Conservation (phyloP, 2,113 vertebrate genomes). For the Pollachius pollachius region DNA sequence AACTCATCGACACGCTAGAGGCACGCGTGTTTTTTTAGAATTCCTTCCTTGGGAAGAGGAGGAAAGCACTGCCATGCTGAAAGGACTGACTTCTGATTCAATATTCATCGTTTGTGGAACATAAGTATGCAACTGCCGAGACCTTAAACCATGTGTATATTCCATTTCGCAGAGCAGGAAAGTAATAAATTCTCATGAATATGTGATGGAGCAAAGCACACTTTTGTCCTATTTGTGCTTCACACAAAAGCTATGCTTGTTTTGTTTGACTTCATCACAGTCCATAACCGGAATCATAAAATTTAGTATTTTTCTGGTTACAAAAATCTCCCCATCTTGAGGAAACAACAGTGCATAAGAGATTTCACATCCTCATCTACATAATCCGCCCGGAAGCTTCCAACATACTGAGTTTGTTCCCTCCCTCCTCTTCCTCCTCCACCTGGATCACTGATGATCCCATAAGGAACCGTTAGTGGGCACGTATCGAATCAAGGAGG, state of each 20-base stretch:
- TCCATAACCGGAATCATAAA: constrained; percentile 30
- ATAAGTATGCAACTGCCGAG: constrained; percentile 28
- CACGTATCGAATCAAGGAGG: constrained; percentile 37
- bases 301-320: constrained; percentile 36
- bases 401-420: neutral
- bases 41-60: constrained; percentile 7
- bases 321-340: constrained; percentile 8
- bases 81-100: constrained; percentile 25
- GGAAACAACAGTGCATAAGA: constrained; percentile 20
- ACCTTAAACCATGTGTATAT: constrained; percentile 27
- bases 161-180: constrained; percentile 36
- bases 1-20: neutral
- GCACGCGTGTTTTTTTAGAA: neutral
- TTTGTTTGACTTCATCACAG: constrained; percentile 51
- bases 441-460: constrained; percentile 36
- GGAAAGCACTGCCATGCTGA: constrained; percentile 19
- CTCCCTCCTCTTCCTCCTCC: neutral
- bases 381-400: constrained; percentile 44
- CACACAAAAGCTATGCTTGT: constrained; percentile 31
- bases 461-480: constrained; percentile 17
- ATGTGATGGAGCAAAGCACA: constrained; percentile 49
- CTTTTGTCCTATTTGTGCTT: constrained; percentile 43
- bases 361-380: constrained; percentile 40
- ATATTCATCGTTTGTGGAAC: constrained; percentile 27
- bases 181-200: constrained; percentile 58